These are phyloP conservation scores for Vanessa tameamea DNA, from an alignment of 1,140 invertebrate genomes.

Conservation along the genomic window DNA sequence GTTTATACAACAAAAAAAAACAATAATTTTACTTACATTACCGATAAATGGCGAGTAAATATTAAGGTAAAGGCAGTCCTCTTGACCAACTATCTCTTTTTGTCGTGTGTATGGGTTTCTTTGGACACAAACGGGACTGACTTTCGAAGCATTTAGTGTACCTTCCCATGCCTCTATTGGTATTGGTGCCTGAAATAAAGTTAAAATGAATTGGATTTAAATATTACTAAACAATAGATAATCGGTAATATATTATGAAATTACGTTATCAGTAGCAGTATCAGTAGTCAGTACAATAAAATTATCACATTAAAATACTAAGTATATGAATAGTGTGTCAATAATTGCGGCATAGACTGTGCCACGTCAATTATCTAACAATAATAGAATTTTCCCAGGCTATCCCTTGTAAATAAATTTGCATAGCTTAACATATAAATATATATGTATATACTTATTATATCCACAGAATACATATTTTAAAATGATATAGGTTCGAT, in stretches of 20 bases:
- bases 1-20: neutral
- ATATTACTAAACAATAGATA: neutral
- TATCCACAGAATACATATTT: neutral
- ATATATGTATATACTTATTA: neutral
- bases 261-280: too few species aligned
- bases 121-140: conserved; percentile 86
- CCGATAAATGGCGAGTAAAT: conserved; percentile 89
- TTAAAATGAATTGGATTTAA: neutral
- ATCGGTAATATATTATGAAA: neutral
- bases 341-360: neutral
- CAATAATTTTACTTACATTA: conserved; percentile 55
- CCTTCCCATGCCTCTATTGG: conserved; percentile 83
- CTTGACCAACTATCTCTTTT: conserved; percentile 83
- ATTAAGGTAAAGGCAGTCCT: conserved; percentile 94
- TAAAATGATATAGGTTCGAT: too few species aligned
- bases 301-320: neutral
- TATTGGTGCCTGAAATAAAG: conserved; percentile 82
- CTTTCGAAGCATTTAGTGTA: conserved; percentile 81
- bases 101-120: conserved; percentile 85
- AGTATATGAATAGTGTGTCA: conserved; percentile 10
- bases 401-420: neutral
- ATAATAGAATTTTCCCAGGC: neutral
- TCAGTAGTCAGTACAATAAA: too few species aligned
- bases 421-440: neutral
- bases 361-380: neutral